These are phyloP conservation scores for Pegoplata infirma DNA, from an alignment of 2,888 invertebrate species.

Conservation along the genomic window DNA sequence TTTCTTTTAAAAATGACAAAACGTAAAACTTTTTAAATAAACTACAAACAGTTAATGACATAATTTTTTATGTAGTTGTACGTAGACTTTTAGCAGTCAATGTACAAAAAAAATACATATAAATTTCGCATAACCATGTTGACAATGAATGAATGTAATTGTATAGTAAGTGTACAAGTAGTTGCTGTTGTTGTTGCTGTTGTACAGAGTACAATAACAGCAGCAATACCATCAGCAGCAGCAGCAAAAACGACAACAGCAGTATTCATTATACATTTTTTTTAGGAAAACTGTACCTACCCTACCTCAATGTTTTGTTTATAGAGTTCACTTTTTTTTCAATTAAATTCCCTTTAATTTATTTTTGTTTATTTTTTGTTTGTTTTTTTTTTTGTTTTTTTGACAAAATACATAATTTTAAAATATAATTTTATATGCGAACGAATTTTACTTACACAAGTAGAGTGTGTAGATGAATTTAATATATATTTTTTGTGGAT, in stretches of 20 bases:
- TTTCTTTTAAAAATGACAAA: too few species aligned
- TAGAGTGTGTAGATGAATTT: background rate
- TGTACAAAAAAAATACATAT: too few species aligned
- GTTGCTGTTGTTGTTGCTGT: background rate
- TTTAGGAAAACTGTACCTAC: conserved; percentile 55
- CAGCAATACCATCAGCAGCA: background rate
- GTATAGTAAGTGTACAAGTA: background rate
- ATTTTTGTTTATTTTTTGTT: conserved; percentile 5
- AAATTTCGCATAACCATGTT: conserved; percentile 51
- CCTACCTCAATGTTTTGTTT: conserved; percentile 59
- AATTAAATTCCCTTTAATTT: conserved; percentile 30
- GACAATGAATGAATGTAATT: conserved; percentile 46
- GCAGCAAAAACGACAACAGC: background rate
- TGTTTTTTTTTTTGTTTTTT: conserved; percentile 31
- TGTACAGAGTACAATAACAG: background rate
- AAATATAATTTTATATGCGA: background rate
- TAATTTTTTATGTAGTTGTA: too few species aligned
- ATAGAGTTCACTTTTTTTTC: conserved; percentile 25
- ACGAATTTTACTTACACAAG: background rate
- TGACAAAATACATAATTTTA: too few species aligned
- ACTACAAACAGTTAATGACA: too few species aligned
- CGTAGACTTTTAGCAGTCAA: too few species aligned
- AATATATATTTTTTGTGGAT: background rate
- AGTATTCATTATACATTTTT: conserved; percentile 5
- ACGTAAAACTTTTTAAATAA: too few species aligned